Percentiles rank a stretch among this genome's conserved stretches.
These are phyloP conservation scores for Heliothis subflexa DNA, from an alignment of 1,140 invertebrate species.

Conservation along the genomic window DNA sequence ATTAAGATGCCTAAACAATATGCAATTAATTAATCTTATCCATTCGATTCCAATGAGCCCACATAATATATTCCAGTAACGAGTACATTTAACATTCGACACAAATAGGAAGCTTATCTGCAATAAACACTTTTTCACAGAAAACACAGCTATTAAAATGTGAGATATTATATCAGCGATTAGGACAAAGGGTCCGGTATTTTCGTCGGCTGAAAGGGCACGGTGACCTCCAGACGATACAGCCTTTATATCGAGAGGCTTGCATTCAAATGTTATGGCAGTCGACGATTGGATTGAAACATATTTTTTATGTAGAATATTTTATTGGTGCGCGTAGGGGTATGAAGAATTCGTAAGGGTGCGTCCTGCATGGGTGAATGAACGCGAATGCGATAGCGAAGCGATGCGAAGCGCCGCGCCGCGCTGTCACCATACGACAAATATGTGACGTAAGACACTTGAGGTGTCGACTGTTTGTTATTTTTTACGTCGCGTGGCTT, in stretches of 20 bases:
- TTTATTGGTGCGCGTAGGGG: no score
- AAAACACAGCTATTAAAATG: constrained; percentile 7
- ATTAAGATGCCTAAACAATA: not conserved
- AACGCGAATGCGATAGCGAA: no score
- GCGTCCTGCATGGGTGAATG: no score
- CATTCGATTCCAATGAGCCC: not conserved
- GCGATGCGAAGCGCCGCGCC: no score
- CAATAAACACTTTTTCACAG: not conserved
- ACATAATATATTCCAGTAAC: constrained; percentile 11
- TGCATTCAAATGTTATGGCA: constrained; percentile 20
- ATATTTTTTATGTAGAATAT: no score
- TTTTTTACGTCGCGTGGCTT: no score
- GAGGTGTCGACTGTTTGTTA: no score
- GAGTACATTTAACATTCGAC: not conserved
- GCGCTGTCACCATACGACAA: no score
- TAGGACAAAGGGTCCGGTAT: constrained; percentile 3
- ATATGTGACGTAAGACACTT: no score
- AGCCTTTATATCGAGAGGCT: constrained; percentile 13
- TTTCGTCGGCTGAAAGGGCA: not conserved
- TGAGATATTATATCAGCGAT: constrained; percentile 13
- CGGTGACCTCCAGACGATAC: constrained; percentile 13
- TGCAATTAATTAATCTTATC: not conserved
- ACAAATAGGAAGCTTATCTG: not conserved
- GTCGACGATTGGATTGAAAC: not conserved
- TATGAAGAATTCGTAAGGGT: no score